A percentile compares a stretch with the other conserved stretches of the same genome.
Evolutionary conservation across 2,888 invertebrate species (phyloP).

Genomic region (Eupithecia subumbrata): DNA sequence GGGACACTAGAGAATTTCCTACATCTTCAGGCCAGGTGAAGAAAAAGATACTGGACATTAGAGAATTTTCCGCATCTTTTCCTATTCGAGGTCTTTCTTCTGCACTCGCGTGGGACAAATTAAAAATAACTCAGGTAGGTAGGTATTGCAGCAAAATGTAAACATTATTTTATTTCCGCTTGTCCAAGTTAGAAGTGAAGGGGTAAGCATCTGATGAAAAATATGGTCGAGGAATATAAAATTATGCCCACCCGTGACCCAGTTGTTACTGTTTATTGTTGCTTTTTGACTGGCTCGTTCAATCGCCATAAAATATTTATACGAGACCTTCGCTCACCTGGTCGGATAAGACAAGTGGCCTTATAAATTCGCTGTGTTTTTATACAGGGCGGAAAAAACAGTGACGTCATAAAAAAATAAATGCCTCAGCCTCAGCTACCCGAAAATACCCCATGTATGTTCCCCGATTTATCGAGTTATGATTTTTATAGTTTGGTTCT

Average conservation of each 20-base stretch:
- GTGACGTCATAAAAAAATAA: too few species aligned
- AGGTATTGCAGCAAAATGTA: too few species aligned
- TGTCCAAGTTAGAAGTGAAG: not conserved
- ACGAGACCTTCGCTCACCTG: constrained; percentile 33
- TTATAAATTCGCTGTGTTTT: not conserved
- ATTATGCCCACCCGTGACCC: constrained; percentile 21
- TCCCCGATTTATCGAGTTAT: too few species aligned
- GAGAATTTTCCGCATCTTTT: not conserved
- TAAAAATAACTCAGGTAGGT: too few species aligned
- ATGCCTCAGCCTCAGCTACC: too few species aligned
- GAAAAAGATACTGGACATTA: not conserved
- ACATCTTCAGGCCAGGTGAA: too few species aligned
- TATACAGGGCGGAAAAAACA: too few species aligned
- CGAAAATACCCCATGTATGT: too few species aligned
- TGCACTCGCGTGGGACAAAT: not conserved
- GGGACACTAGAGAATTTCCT: too few species aligned
- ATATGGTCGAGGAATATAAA: constrained; percentile 3
- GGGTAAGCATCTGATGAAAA: not conserved
- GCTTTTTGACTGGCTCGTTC: constrained; percentile 45
- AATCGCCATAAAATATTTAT: constrained; percentile 49
- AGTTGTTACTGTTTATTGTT: constrained; percentile 43
- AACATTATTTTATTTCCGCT: not conserved
- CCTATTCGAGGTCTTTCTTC: not conserved
- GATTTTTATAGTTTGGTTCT: too few species aligned
- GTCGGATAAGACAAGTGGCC: not conserved